Evolutionary conservation across 2,797 vertebrate genomes (phyloP).

Genomic region (Peromyscus nudipes): DNA sequence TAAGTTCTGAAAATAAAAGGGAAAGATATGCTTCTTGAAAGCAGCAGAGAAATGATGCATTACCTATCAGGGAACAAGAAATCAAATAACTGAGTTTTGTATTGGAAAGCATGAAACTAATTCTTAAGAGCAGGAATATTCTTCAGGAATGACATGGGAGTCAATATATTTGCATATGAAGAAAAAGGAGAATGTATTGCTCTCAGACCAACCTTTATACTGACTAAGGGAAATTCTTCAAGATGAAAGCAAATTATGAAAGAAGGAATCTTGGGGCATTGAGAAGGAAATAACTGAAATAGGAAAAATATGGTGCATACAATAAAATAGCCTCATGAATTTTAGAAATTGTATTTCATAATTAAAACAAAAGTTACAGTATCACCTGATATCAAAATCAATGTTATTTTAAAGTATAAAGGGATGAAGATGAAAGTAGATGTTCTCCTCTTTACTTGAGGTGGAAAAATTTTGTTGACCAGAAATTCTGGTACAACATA

Average conservation of each 20-base stretch:
- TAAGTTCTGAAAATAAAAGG: slow-evolving; percentile 57
- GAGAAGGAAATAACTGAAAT: slow-evolving; percentile 37
- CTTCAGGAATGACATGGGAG: slow-evolving; percentile 31
- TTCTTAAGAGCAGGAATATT: slow-evolving; percentile 33
- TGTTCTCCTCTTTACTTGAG: slow-evolving; percentile 34
- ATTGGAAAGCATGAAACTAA: slow-evolving; percentile 36
- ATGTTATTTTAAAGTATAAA: slow-evolving; percentile 45
- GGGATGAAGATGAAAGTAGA: not conserved
- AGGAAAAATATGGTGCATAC: not conserved
- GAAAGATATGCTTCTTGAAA: slow-evolving; percentile 52
- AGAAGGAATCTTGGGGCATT: slow-evolving; percentile 8
- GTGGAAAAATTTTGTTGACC: slow-evolving; percentile 8
- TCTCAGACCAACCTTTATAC: slow-evolving; percentile 32
- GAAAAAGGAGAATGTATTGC: slow-evolving; percentile 58
- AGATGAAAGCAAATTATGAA: slow-evolving; percentile 51
- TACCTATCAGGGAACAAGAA: not conserved
- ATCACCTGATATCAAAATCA: slow-evolving; percentile 23
- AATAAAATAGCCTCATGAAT: not conserved
- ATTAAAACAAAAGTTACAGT: slow-evolving; percentile 46
- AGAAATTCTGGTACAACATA: not conserved
- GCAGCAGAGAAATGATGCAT: slow-evolving; percentile 9
- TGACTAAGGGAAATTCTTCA: slow-evolving; percentile 14
- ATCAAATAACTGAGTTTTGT: slow-evolving; percentile 37
- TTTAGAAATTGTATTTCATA: slow-evolving; percentile 46
- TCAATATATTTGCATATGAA: not conserved